Conservation (phyloP, 2,113 vertebrate species). For the Orthonyx spaldingii region DNA sequence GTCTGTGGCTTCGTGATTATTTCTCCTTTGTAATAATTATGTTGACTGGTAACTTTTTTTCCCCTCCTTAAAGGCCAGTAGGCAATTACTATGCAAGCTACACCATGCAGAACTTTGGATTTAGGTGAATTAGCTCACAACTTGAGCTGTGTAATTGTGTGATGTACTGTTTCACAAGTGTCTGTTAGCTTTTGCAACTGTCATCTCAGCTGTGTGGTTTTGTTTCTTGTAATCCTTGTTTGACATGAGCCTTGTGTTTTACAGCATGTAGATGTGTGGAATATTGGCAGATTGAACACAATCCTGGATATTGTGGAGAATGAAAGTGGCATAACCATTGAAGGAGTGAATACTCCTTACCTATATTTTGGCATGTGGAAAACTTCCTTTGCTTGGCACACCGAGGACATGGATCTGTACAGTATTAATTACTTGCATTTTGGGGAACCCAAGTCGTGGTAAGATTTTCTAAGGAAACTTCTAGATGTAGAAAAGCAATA, state of each 20-base stretch:
- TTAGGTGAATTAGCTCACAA: background rate
- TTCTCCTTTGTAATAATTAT: background rate
- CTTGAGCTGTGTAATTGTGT: background rate
- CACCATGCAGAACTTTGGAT: background rate
- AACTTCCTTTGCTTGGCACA: conserved; percentile 97
- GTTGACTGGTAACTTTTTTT: background rate
- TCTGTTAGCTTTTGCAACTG: background rate
- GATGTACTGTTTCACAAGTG: background rate
- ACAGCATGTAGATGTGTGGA: conserved; percentile 87
- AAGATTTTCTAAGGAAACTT: conserved; percentile 29
- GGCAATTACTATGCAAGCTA: background rate
- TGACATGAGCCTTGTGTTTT: background rate
- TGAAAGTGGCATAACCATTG: conserved; percentile 92
- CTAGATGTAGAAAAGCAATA: background rate
- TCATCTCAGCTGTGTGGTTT: background rate
- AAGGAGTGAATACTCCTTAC: conserved; percentile 92
- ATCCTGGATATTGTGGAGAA: conserved; percentile 91
- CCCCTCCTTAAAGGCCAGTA: background rate
- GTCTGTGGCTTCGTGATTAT: background rate
- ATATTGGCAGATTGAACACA: conserved; percentile 87
- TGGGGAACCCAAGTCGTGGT: conserved; percentile 96
- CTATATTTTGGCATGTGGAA: conserved; percentile 99
- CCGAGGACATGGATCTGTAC: conserved; percentile 97
- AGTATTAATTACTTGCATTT: conserved; percentile 97
- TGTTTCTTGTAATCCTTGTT: background rate